Base-by-base conservation (phyloP, 2,113 vertebrate species). In the Bufo bufo region DNA sequence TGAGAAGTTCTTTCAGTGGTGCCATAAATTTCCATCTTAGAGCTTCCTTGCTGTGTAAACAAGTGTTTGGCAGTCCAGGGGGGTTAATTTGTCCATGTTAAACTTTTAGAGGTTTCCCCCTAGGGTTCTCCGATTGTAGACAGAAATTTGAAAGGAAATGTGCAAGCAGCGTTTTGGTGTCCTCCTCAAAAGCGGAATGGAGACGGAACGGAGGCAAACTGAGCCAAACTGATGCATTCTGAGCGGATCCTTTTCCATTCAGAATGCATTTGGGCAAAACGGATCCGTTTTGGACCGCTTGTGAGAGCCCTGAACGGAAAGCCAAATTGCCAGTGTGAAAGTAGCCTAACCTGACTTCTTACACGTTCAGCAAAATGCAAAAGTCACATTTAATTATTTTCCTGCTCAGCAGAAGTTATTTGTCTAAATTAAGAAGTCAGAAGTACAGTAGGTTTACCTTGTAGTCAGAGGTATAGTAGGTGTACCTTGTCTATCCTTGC, bases 1-100 rank as follows among this genome's bases (percentile, higher is more conserved):
- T 90, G 84, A 93, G 92, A 92, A 93, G 93, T 90, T 93, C 91
- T 92, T 90, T 92, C 90, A 94, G 92, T 89, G 90, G 91, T 91
- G 85, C 83, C 89, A 92, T 94, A 94, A 94, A 94, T 94, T 93
- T 93, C 92, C 92, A 94, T 94, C 90, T 91, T 89, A 85, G 89
- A 87, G 91, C 92, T 91, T 86, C 91, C 90, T 89, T 90, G 90
- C 92, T 92, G 86, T 89, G 92, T 94, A 94, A 94, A 94, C 94
- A 94, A 94, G 91, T 92, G 90, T 93, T 92, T 88, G 82, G 90
- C 84, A 89, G 91, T 89, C 94, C 90, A 88, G 82, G 5, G 93
- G 93, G 94, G 92, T 94, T 94, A 93, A 94, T 94, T 94, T 94
- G 91, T 89, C 88, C 58, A 0, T 89, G 90, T 92, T 92, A 93